Percentiles rank a stretch among this genome's conserved stretches.
Conservation (phyloP, 2,797 vertebrate species). For the Acanthurus leucopareius region DNA sequence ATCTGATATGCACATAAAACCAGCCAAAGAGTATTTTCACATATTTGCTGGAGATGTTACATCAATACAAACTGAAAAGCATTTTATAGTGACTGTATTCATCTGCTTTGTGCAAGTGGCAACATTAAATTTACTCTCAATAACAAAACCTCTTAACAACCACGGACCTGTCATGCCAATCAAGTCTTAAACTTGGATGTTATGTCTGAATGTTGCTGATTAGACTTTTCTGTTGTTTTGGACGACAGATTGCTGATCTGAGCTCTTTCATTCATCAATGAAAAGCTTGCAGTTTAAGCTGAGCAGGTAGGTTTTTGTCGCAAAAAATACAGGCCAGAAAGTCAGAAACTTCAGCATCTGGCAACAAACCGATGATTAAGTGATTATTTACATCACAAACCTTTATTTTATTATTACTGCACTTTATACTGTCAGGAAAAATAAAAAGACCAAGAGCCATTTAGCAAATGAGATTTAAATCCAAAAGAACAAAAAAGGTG, state of each 20-base stretch:
- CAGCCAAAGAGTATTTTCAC: constrained; percentile 4
- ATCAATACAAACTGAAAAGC: constrained; percentile 1
- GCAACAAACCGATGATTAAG: background rate
- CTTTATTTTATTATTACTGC: background rate
- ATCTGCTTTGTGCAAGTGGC: background rate
- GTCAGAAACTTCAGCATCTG: background rate
- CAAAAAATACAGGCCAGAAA: background rate
- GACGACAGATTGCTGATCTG: background rate
- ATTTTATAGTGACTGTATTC: background rate
- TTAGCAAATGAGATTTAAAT: background rate
- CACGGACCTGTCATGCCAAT: background rate
- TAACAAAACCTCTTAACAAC: background rate
- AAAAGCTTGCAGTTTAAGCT: background rate
- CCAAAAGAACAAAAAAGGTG: background rate
- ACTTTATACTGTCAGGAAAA: background rate
- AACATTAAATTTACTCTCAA: background rate
- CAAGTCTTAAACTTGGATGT: background rate
- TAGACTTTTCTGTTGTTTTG: background rate
- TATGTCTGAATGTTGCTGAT: background rate
- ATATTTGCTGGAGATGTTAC: constrained; percentile 11
- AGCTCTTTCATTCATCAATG: background rate
- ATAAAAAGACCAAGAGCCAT: background rate
- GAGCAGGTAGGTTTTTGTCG: background rate
- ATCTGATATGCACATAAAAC: background rate
- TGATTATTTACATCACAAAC: background rate